A percentile compares a stretch with the other conserved stretches of the same genome.
These are phyloP conservation scores for Xiphorhynchus elegans DNA, from an alignment of 2,113 vertebrate genomes.

Conservation along the genomic window DNA sequence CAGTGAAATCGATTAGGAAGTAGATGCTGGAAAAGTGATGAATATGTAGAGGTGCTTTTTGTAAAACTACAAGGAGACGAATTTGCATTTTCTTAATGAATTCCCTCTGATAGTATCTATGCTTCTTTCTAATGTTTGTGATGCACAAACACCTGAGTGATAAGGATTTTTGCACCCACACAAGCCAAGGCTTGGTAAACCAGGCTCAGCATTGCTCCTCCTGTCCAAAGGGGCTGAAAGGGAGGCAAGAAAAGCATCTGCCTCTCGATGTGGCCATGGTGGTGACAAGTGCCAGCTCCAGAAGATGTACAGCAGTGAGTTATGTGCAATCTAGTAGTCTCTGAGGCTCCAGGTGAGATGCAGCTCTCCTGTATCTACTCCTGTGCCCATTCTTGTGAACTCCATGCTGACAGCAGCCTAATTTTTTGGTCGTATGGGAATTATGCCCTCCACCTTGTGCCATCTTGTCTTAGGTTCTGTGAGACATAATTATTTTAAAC, in stretches of 20 bases:
- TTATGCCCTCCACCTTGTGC: neutral
- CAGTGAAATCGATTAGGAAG: neutral
- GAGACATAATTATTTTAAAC: neutral
- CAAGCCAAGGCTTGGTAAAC: neutral
- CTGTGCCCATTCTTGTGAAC: neutral
- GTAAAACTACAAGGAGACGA: neutral
- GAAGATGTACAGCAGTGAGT: neutral
- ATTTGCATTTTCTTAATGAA: slow-evolving; percentile 4
- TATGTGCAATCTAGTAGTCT: fast-evolving
- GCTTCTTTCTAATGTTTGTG: neutral
- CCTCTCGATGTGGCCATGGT: neutral
- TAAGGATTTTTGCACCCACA: neutral
- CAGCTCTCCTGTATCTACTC: neutral
- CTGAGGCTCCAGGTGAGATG: neutral
- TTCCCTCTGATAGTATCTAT: neutral
- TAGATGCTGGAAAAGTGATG: neutral
- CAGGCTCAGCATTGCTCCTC: neutral
- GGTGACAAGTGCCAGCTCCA: neutral
- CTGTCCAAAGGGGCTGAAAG: neutral
- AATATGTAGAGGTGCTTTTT: neutral
- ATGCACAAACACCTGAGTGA: neutral
- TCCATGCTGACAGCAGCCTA: neutral
- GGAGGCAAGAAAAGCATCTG: neutral
- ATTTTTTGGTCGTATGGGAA: neutral
- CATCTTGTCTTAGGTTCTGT: neutral